These are phyloP conservation scores for Callyntrura sp. DNA, from an alignment of 2,888 invertebrate species.

Conservation along the genomic window DNA sequence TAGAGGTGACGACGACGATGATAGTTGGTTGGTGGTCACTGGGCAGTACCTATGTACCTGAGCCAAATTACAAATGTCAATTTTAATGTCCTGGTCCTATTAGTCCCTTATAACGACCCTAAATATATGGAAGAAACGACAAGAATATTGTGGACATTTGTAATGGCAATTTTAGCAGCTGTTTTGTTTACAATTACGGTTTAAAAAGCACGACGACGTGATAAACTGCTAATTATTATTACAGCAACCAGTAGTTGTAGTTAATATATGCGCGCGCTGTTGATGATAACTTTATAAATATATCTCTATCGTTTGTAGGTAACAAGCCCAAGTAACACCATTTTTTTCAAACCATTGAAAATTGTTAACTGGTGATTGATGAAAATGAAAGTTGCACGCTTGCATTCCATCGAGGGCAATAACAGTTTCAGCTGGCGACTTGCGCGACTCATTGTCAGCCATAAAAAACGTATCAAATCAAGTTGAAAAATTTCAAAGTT, in stretches of 20 bases:
- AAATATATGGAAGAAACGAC: background rate
- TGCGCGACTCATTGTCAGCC: conserved; percentile 42
- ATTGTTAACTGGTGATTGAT: conserved; percentile 47
- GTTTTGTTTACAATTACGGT: conserved; percentile 17
- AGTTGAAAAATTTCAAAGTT: conserved; percentile 31
- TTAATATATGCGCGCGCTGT: too few species aligned
- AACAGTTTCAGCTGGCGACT: conserved; percentile 59
- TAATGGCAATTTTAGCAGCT: background rate
- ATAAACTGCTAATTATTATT: conserved; percentile 51
- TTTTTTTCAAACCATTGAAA: background rate
- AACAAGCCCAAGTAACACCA: background rate
- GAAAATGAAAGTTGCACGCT: conserved; percentile 68
- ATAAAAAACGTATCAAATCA: conserved; percentile 37
- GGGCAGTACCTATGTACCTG: background rate
- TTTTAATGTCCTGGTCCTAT: too few species aligned
- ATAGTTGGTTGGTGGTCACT: background rate
- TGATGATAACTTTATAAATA: too few species aligned
- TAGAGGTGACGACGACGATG: background rate
- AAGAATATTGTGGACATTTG: background rate
- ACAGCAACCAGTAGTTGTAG: conserved; percentile 21
- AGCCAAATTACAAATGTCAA: background rate
- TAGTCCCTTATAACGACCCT: too few species aligned
- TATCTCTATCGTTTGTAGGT: too few species aligned
- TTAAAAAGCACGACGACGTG: conserved; percentile 43
- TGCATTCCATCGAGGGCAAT: conserved; percentile 68